These are phyloP conservation scores for Maccullochella peelii DNA, from an alignment of 2,113 vertebrate genomes.

Conservation along the genomic window DNA sequence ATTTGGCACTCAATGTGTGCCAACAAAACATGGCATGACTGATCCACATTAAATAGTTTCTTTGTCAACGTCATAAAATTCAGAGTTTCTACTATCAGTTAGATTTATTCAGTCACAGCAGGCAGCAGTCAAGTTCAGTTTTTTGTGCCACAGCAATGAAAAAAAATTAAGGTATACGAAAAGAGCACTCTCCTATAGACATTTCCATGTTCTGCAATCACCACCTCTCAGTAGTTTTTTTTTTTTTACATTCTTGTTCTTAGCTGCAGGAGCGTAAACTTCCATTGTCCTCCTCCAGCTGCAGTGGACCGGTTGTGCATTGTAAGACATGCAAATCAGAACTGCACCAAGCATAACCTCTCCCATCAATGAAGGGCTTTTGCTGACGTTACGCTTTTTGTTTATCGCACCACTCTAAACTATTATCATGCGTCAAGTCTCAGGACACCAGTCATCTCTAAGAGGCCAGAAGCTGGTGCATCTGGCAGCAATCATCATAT, in stretches of 20 bases:
- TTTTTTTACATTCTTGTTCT: not conserved
- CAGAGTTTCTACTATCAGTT: not conserved
- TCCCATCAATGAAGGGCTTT: constrained; percentile 9
- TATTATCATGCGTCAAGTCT: not conserved
- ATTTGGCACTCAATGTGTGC: not conserved
- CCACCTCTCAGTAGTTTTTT: not conserved
- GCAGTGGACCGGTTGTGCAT: constrained; percentile 2
- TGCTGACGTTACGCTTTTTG: not conserved
- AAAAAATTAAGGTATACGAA: not conserved
- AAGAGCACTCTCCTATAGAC: not conserved
- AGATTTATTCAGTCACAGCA: not conserved
- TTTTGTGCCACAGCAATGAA: not conserved
- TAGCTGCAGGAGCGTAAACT: not conserved
- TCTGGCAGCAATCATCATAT: not conserved
- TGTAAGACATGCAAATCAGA: constrained; percentile 12
- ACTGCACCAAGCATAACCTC: constrained; percentile 21
- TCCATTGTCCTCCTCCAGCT: constrained; percentile 9
- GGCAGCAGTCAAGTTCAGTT: too few relatives aligned
- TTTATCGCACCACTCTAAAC: not conserved
- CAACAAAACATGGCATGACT: not conserved
- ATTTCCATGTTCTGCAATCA: not conserved
- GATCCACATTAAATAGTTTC: not conserved
- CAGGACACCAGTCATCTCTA: not conserved
- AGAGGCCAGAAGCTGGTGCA: not conserved
- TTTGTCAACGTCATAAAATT: not conserved